These are phyloP conservation scores for Brachionus asplanchnoidis DNA, from an alignment of 1,140 invertebrate genomes.

Conservation along the genomic window DNA sequence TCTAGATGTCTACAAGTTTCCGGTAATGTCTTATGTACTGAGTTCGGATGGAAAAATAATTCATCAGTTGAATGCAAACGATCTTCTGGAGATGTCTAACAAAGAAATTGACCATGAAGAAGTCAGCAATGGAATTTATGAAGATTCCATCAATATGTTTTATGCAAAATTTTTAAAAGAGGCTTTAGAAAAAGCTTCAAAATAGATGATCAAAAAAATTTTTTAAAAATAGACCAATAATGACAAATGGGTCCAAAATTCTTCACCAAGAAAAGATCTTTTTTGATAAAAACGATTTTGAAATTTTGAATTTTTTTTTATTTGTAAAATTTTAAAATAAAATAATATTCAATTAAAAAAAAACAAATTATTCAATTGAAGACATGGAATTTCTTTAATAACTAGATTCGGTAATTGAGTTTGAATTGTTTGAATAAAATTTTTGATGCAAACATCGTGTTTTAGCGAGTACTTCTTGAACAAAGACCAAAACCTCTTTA, in stretches of 20 bases:
- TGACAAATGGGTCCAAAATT: neutral
- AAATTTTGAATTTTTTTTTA: neutral
- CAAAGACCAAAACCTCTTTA: neutral
- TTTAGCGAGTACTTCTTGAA: neutral
- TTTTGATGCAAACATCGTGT: neutral
- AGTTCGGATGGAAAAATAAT: conserved; percentile 16
- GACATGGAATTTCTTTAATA: neutral
- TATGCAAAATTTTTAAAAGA: conserved; percentile 21
- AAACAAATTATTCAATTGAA: neutral
- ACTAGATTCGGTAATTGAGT: neutral
- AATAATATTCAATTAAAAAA: neutral
- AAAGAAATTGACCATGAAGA: conserved; percentile 11
- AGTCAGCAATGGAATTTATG: neutral
- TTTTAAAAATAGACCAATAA: neutral
- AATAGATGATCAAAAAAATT: neutral
- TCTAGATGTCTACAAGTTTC: conserved; percentile 35
- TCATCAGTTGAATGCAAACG: conserved; percentile 40
- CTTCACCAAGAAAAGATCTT: neutral
- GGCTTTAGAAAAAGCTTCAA: neutral
- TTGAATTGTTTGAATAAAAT: neutral
- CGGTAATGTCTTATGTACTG: conserved; percentile 20
- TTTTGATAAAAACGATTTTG: neutral
- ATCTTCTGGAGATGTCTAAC: conserved; percentile 30
- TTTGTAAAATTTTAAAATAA: neutral
- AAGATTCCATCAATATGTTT: neutral